Base-by-base conservation (phyloP, 2,888 invertebrate species). In the Pollenia angustigena region DNA sequence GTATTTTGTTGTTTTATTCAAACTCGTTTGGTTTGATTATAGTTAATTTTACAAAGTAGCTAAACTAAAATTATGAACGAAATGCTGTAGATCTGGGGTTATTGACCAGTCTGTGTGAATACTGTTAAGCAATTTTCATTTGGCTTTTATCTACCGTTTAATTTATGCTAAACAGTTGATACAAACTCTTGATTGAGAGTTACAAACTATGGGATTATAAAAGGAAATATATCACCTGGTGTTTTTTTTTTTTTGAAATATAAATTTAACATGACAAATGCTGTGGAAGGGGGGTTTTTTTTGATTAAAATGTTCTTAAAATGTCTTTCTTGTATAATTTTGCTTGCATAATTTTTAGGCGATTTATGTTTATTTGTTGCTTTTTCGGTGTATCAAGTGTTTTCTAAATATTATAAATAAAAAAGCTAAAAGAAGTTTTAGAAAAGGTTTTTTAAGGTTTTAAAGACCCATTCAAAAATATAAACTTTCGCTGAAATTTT, bases 151-250 rank as follows among this genome's bases (percentile, higher is more conserved):
- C 12, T 44, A 3, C 18, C 23, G 2, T 0, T 52, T 82, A 75
- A 75, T 82, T 82, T 82, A 82, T 75, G 75, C 75, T 62, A 68
- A 82, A 75, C 46, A 82, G 69, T 81, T 81, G 81, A 56, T 74
- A 52, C 52, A 12, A 60, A 60, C 58, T 52, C 60, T 60, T 81
- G 60, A 74, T 50, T 74, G 42, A 42, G 58, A 32, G 12, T 32
- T 11, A 0, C 32, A 6, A 32, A 62, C 3, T n/a, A 9, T 42
- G n/a, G 3, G 16, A n/a, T 40, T 10, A 12, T 1, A 16, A 72
- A 46, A 11, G 23, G n/a, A 46, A 58, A 23, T 74, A 74, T 60
- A 32, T 32, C 32, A 32, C 32, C n/a, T 32, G 18, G 3, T n/a
- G n/a, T n/a, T n/a, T 8, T 4, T 72, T n/a, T 16, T 72, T 58